Percentiles rank a stretch among this genome's conserved stretches.
Evolutionary conservation across 1,140 invertebrate genomes (phyloP).

Genomic region (Akabosia matsudoensis): DNA sequence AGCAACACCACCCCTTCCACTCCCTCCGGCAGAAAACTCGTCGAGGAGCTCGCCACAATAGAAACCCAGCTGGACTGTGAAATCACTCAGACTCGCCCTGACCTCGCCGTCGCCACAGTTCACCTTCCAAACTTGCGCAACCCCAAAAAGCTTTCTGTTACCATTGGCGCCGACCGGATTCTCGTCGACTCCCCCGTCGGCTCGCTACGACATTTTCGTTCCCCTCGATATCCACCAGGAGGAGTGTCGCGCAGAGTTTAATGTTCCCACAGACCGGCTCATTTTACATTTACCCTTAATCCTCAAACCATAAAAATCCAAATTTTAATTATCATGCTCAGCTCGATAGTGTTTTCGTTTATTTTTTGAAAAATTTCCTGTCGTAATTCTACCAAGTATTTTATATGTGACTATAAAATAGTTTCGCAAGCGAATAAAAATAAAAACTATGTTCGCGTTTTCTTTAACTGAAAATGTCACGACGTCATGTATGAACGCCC

Average conservation of each 20-base stretch:
- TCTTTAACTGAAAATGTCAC: no score
- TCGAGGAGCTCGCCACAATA: conserved; percentile 31
- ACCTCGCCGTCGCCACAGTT: conserved; percentile 32
- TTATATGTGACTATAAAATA: no score
- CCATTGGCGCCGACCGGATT: conserved; percentile 41
- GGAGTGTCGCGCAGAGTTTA: conserved; percentile 36
- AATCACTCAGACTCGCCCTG: conserved; percentile 28
- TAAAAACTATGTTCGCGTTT: no score
- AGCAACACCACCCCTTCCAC: neutral
- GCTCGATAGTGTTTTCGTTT: no score
- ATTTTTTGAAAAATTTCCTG: no score
- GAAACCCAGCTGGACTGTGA: conserved; percentile 30
- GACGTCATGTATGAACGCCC: no score
- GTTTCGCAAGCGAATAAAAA: no score
- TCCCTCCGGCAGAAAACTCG: neutral
- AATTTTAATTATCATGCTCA: no score
- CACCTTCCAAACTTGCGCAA: conserved; percentile 31
- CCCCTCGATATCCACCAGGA: conserved; percentile 44
- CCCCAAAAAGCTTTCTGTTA: conserved; percentile 32
- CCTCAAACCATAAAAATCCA: conserved; percentile 34
- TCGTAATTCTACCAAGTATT: no score
- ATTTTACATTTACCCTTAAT: conserved; percentile 30
- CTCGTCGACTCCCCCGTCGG: conserved; percentile 40
- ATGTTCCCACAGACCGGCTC: conserved; percentile 26
- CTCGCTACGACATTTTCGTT: conserved; percentile 39